These are phyloP conservation scores for Ametastegia equiseti DNA, from an alignment of 2,888 invertebrate species.

Conservation along the genomic window DNA sequence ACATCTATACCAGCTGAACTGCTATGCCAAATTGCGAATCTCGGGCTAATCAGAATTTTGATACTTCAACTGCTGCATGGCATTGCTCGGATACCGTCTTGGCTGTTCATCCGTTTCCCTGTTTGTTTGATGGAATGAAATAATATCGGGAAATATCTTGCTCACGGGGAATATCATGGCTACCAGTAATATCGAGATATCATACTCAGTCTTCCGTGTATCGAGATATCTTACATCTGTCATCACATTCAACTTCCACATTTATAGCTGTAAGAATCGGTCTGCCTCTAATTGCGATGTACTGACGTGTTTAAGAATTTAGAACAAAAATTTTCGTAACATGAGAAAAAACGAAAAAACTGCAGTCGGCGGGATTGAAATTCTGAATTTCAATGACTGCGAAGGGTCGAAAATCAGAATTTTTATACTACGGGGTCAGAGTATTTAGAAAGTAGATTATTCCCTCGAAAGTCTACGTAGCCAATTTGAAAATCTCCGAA, in stretches of 20 bases:
- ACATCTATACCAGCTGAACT: slow-evolving; percentile 12
- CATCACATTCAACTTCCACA: background rate
- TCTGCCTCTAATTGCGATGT: too few relatives aligned
- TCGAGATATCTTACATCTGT: background rate
- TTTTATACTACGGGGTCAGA: too few relatives aligned
- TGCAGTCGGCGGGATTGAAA: too few relatives aligned
- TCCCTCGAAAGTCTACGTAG: too few relatives aligned
- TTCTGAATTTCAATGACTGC: too few relatives aligned
- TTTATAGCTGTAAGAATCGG: background rate
- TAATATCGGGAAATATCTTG: slow-evolving; percentile 27
- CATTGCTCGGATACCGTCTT: slow-evolving; percentile 21
- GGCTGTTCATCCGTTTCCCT: slow-evolving; percentile 16
- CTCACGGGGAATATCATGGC: background rate
- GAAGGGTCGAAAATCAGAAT: too few relatives aligned
- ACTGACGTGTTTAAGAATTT: too few relatives aligned
- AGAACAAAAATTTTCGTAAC: too few relatives aligned
- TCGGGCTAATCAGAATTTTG: background rate
- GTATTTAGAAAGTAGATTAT: too few relatives aligned
- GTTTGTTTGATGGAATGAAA: slow-evolving; percentile 2
- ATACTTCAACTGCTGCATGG: slow-evolving; percentile 22
- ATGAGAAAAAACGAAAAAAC: too few relatives aligned
- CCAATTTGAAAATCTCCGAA: too few relatives aligned
- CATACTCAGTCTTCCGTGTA: background rate
- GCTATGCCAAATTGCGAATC: background rate
- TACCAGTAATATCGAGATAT: background rate